Conservation (phyloP, 92 coral and sea anemone genomes). For the Phenganax marumi region DNA sequence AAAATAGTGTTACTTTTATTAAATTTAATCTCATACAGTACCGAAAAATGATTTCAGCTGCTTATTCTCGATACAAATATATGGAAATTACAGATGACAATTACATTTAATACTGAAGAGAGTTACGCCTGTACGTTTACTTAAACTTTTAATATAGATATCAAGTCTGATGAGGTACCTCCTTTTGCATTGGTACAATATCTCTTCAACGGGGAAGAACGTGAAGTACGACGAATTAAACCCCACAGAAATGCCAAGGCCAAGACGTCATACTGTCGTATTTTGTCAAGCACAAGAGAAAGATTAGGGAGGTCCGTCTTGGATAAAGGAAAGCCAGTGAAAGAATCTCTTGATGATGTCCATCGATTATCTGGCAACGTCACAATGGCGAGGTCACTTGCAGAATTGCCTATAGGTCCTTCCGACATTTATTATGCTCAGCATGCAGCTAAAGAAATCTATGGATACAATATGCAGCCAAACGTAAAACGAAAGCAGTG, state of each 20-base stretch:
- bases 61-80: neutral
- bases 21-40: no score
- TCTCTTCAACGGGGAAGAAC: constrained; percentile 46
- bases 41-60: no score
- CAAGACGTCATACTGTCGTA: constrained; percentile 33
- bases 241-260: constrained; percentile 49
- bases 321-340: constrained; percentile 38
- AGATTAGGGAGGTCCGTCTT: constrained; percentile 25
- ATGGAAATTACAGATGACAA: no score
- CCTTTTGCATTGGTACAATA: constrained; percentile 48
- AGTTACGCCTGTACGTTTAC: neutral
- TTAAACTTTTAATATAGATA: neutral
- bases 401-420: constrained; percentile 52
- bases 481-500: neutral
- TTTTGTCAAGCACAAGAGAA: constrained; percentile 41
- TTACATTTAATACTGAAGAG: no score
- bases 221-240: constrained; percentile 8
- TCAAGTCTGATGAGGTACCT: constrained; percentile 11
- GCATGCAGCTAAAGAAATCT: constrained; percentile 21
- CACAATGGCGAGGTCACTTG: constrained; percentile 37
- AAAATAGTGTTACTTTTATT: no score
- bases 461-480: neutral
- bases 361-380: constrained; percentile 50
- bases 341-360: constrained; percentile 45
- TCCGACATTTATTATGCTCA: constrained; percentile 49